phyloP scores from a whole-genome alignment of 2,113 vertebrate species.

The Pseudolaguvia tuberculata region DNA sequence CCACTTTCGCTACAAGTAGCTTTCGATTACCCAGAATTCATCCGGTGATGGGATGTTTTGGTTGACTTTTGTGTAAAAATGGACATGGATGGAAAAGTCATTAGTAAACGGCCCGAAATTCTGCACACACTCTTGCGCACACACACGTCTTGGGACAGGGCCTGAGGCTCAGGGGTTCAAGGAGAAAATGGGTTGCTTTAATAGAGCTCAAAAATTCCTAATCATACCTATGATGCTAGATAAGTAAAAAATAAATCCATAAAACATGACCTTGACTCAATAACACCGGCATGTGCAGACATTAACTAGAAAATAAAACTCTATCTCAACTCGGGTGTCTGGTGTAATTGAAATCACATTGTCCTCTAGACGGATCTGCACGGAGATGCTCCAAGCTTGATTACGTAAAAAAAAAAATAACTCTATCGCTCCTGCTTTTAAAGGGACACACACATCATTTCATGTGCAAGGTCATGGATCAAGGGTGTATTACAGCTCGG shows the following conservation, averaged over 20 bases:
- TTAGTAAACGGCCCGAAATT: too few species aligned
- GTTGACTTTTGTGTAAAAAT: too few species aligned
- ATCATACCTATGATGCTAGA: neutral
- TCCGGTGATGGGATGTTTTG: too few species aligned
- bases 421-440: neutral
- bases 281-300: neutral
- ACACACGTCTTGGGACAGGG: too few species aligned
- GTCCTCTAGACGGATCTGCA: conserved; percentile 7
- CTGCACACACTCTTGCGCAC: too few species aligned
- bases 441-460: neutral
- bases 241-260: neutral
- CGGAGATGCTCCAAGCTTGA: neutral
- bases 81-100: too few species aligned
- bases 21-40: too few species aligned
- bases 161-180: too few species aligned
- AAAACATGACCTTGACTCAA: conserved; percentile 28
- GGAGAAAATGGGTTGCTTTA: too few species aligned
- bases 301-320: neutral
- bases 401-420: conserved; percentile 15
- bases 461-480: neutral
- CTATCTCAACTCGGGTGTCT: conserved; percentile 14
- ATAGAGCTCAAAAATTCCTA: neutral
- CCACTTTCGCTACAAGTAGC: too few species aligned
- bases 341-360: conserved; percentile 21
- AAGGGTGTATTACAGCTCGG: conserved; percentile 2